Conservation (phyloP, 2,113 vertebrate genomes). For the Barnardius zonarius region DNA sequence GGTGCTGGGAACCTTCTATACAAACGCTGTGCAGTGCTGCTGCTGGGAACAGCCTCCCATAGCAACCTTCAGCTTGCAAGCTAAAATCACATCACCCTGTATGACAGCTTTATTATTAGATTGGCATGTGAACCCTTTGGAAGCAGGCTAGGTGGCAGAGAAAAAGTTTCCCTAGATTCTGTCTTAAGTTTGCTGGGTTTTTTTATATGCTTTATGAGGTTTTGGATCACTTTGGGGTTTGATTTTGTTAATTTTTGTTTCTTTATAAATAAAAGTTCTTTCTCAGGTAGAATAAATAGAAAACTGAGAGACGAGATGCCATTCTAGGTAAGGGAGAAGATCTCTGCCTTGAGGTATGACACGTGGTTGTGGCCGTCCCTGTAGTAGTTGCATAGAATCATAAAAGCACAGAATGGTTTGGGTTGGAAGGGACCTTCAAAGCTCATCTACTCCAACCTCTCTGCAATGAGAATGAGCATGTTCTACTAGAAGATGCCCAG, state of each 20-base stretch:
- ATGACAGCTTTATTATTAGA: slow-evolving; percentile 27
- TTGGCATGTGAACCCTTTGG: slow-evolving; percentile 10
- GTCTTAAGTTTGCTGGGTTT: background rate
- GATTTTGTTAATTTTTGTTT: background rate
- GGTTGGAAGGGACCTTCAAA: background rate
- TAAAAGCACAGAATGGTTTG: background rate
- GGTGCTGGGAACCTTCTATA: background rate
- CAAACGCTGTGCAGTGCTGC: background rate
- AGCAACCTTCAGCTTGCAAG: slow-evolving; percentile 43
- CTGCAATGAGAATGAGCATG: background rate
- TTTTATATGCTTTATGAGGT: background rate
- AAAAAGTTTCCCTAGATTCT: background rate
- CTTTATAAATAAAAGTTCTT: background rate
- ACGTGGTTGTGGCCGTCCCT: fast-evolving
- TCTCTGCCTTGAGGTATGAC: background rate
- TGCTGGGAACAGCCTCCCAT: slow-evolving; percentile 40
- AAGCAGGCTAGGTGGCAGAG: background rate
- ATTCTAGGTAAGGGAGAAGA: background rate
- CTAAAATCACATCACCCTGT: slow-evolving; percentile 19
- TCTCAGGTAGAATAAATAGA: background rate
- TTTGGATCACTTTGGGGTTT: background rate
- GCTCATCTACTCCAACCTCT: background rate
- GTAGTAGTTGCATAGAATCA: background rate
- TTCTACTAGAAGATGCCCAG: background rate
- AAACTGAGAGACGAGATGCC: background rate